Evolutionary conservation across 2,888 invertebrate species (phyloP).

Genomic region (Synergus gifuensis): DNA sequence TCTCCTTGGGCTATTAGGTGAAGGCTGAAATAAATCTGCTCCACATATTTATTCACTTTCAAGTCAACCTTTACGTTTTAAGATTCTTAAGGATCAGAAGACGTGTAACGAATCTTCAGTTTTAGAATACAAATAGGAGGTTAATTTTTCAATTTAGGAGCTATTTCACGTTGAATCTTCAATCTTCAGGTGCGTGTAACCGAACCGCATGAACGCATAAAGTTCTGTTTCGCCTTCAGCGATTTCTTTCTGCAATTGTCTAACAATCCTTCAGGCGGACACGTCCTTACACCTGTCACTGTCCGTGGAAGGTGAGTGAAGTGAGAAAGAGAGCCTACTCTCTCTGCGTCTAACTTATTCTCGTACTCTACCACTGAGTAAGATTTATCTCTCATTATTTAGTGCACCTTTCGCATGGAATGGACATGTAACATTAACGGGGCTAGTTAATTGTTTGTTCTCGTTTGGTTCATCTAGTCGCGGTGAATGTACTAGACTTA

Average conservation of each 20-base stretch:
- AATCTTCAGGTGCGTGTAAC: not conserved
- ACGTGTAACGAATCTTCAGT: constrained; percentile 12
- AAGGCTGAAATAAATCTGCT: not conserved
- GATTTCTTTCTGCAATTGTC: constrained; percentile 40
- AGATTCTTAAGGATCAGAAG: not conserved
- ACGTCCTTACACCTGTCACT: constrained; percentile 30
- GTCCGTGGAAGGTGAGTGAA: not conserved
- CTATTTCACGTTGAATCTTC: constrained; percentile 22
- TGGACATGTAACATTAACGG: constrained; percentile 67
- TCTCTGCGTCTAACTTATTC: constrained; percentile 36
- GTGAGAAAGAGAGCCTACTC: constrained; percentile 26
- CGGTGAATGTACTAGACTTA: constrained; percentile 32
- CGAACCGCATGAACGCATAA: not conserved
- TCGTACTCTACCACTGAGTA: constrained; percentile 53
- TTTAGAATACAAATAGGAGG: constrained; percentile 25
- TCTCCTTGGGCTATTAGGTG: not conserved
- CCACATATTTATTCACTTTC: not conserved
- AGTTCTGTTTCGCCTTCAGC: constrained; percentile 16
- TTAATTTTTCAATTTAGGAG: constrained; percentile 33
- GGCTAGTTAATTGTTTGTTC: constrained; percentile 72
- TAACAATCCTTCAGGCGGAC: constrained; percentile 34
- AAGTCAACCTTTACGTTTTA: not conserved
- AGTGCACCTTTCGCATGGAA: constrained; percentile 69
- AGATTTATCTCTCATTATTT: constrained; percentile 71
- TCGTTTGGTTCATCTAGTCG: constrained; percentile 55